Conservation (phyloP, 1,140 invertebrate species). For the Aphaenogaster ashmeadi region DNA sequence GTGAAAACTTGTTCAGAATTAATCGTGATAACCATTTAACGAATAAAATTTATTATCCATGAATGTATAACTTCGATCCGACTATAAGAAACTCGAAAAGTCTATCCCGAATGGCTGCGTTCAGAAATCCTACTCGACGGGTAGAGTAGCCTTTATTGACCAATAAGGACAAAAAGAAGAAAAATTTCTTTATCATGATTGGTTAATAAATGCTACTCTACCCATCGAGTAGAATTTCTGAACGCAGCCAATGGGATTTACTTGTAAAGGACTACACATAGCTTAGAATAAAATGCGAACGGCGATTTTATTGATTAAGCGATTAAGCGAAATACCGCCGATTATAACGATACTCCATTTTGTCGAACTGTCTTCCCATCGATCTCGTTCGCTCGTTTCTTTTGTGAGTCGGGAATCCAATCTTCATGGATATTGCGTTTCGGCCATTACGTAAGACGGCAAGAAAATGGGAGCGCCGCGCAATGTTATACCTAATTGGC, state of each 20-base stretch:
- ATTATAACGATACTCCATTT: constrained; percentile 56
- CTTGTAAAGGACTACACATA: neutral
- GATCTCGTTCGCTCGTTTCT: constrained; percentile 47
- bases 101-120: neutral
- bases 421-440: constrained; percentile 60
- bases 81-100: neutral
- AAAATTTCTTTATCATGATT: too few relatives aligned
- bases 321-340: constrained; percentile 21
- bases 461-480: constrained; percentile 42
- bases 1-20: neutral
- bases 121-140: too few relatives aligned
- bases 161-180: too few relatives aligned
- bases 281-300: neutral
- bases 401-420: constrained; percentile 42
- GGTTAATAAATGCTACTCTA: too few relatives aligned
- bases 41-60: neutral
- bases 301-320: constrained; percentile 43
- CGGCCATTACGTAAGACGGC: constrained; percentile 54
- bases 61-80: neutral
- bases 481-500: constrained; percentile 69
- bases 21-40: neutral
- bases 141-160: too few relatives aligned
- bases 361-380: constrained; percentile 32
- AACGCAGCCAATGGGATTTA: too few relatives aligned
- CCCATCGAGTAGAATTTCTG: too few relatives aligned